These are phyloP conservation scores for Drosophila rufa DNA, from an alignment of 1,140 invertebrate genomes.

Conservation along the genomic window DNA sequence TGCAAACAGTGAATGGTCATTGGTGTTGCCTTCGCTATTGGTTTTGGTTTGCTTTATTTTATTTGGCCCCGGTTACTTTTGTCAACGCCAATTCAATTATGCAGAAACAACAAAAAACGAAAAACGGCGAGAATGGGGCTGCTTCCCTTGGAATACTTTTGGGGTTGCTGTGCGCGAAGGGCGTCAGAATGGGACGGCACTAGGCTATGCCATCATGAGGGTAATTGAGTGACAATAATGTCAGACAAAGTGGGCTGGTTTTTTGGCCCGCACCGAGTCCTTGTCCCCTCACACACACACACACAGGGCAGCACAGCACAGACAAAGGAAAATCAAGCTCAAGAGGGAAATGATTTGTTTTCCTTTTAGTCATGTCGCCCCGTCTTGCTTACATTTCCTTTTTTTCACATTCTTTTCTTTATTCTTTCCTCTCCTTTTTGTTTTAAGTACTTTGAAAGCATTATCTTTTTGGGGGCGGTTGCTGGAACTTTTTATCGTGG, in stretches of 20 bases:
- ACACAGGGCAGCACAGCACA: slow-evolving; percentile 3
- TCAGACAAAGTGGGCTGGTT: slow-evolving; percentile 78
- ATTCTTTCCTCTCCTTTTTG: slow-evolving; percentile 37
- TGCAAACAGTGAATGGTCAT: slow-evolving; percentile 67
- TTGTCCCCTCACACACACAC: slow-evolving; percentile 12
- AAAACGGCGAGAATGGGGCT: slow-evolving; percentile 47
- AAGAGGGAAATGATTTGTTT: slow-evolving; percentile 85
- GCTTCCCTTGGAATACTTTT: slow-evolving; percentile 43
- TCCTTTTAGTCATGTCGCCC: slow-evolving; percentile 60
- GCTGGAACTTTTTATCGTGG: slow-evolving; percentile 37
- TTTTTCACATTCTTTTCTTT: slow-evolving; percentile 43
- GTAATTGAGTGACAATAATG: slow-evolving; percentile 85
- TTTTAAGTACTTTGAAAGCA: slow-evolving; percentile 37
- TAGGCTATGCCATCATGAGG: slow-evolving; percentile 73
- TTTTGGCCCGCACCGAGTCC: slow-evolving; percentile 35
- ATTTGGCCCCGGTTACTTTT: slow-evolving; percentile 63
- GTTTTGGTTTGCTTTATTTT: slow-evolving; percentile 14
- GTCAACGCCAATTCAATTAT: slow-evolving; percentile 82
- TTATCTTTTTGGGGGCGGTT: slow-evolving; percentile 62
- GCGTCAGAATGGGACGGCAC: slow-evolving; percentile 40
- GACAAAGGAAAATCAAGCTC: slow-evolving; percentile 77
- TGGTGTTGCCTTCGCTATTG: slow-evolving; percentile 37
- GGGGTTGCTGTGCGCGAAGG: slow-evolving; percentile 56
- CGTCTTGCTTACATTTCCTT: slow-evolving; percentile 59
- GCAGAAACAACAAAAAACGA: slow-evolving; percentile 60